phyloP scores from a whole-genome alignment of 2,113 vertebrate genomes.

The Erythrocebus patas region DNA sequence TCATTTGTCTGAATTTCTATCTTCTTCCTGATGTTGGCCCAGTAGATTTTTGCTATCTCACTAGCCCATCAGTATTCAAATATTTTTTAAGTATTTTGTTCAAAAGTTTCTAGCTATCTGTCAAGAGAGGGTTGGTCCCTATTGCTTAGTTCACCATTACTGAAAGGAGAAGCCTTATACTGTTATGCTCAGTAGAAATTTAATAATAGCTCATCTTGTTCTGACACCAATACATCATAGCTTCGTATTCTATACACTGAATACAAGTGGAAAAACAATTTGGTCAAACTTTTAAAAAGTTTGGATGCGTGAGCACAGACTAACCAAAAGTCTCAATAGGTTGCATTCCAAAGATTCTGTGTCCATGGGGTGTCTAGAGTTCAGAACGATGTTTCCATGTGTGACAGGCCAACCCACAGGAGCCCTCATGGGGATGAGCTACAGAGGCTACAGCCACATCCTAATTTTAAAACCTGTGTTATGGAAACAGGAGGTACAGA shows the following conservation, averaged over 20 bases:
- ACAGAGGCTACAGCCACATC: not conserved
- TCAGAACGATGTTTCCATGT: not conserved
- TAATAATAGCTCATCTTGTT: not conserved
- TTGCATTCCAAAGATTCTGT: not conserved
- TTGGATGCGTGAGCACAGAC: not conserved
- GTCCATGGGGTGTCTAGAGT: not conserved
- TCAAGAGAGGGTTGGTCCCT: not conserved
- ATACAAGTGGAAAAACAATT: not conserved
- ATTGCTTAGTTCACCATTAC: not conserved
- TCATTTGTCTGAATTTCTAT: not conserved
- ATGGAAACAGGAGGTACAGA: too few species aligned
- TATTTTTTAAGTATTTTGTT: not conserved
- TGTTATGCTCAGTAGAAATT: not conserved
- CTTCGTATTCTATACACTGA: not conserved
- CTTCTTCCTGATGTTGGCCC: not conserved
- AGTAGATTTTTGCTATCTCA: not conserved
- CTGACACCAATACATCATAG: not conserved
- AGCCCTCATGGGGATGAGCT: fast-evolving
- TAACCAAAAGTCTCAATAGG: not conserved
- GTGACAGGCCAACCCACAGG: not conserved
- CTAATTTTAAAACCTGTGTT: not conserved
- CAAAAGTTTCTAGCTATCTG: not conserved
- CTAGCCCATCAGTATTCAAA: not conserved
- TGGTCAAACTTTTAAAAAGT: not conserved
- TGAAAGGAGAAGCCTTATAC: not conserved